Conservation (phyloP, 2,113 vertebrate genomes). For the Hyla sarda region DNA sequence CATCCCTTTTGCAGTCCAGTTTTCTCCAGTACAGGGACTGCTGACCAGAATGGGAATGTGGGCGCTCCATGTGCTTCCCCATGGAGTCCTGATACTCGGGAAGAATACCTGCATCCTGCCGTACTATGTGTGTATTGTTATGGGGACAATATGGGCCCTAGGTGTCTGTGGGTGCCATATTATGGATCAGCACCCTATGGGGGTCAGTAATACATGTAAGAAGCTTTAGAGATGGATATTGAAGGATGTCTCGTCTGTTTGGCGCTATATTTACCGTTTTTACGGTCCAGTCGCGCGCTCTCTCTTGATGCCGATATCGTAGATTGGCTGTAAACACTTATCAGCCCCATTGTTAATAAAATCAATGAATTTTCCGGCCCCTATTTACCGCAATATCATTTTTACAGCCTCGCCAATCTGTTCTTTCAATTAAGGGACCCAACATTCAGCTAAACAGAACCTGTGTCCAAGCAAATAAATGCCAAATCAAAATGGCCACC, state of each 20-base stretch:
- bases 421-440: background rate
- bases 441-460: background rate
- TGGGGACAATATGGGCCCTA: no score
- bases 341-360: background rate
- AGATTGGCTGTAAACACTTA: background rate
- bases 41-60: no score
- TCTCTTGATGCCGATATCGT: background rate
- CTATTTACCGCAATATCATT: background rate
- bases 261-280: background rate
- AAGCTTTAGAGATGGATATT: background rate
- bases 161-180: no score
- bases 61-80: no score
- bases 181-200: no score
- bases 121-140: no score
- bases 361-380: background rate
- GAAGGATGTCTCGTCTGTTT: background rate
- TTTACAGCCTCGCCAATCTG: background rate
- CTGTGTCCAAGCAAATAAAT: background rate
- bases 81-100: no score
- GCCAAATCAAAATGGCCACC: slow-evolving; percentile 20
- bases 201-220: no score
- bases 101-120: no score
- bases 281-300: background rate
- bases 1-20: no score
- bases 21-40: no score